These are phyloP conservation scores for Octomys mimax DNA, from an alignment of 2,797 vertebrate species.

Conservation along the genomic window DNA sequence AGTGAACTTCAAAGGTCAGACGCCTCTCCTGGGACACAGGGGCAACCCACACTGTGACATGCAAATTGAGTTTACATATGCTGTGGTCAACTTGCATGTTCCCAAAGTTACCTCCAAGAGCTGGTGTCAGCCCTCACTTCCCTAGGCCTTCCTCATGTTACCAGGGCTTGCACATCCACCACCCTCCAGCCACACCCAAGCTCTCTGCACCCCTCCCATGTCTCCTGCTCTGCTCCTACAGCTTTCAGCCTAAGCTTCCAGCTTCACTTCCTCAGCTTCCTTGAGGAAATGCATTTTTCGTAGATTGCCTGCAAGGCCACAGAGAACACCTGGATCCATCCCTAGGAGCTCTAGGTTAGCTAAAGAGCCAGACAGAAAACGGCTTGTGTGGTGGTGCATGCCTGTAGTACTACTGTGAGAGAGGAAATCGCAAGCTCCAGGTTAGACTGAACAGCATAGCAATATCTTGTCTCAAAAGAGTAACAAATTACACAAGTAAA, in stretches of 20 bases:
- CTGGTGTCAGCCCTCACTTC: not conserved
- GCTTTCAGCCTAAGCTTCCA: not conserved
- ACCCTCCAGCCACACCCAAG: not conserved
- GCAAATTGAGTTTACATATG: not conserved
- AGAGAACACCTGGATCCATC: not conserved
- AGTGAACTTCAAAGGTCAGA: too few relatives aligned
- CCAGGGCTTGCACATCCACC: not conserved
- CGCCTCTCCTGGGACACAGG: not conserved
- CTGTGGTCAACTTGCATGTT: not conserved
- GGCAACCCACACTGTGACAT: not conserved
- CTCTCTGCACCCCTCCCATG: not conserved
- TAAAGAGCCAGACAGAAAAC: not conserved
- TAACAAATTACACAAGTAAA: not conserved
- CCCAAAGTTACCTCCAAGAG: not conserved
- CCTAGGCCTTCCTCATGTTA: not conserved
- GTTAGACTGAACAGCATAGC: not conserved
- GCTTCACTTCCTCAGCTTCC: not conserved
- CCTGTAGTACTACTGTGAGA: not conserved
- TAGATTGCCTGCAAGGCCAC: not conserved
- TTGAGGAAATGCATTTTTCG: not conserved
- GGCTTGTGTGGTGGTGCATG: not conserved
- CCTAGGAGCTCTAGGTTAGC: not conserved
- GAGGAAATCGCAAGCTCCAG: too few relatives aligned
- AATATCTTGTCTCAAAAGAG: not conserved
- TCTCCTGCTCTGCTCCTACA: not conserved